Conservation (phyloP, 2,888 invertebrate species). For the Agrochola macilenta region DNA sequence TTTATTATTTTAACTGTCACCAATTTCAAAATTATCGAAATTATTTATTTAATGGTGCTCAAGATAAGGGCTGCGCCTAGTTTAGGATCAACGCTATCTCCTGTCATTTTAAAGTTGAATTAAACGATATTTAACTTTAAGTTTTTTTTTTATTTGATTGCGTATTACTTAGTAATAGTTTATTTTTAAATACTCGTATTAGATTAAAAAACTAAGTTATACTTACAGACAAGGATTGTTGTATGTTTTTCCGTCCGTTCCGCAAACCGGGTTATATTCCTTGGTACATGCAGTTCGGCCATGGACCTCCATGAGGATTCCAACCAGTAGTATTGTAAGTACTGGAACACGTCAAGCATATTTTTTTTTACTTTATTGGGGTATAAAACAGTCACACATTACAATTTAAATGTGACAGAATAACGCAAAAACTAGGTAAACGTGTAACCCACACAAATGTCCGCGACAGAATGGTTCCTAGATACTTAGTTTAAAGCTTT, state of each 20-base stretch:
- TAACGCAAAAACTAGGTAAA: no score
- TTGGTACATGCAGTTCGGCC: not conserved
- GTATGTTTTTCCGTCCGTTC: slow-evolving; percentile 19
- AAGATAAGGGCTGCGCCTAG: not conserved
- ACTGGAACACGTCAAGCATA: slow-evolving; percentile 7
- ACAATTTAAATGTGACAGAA: no score
- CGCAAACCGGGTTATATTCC: slow-evolving; percentile 29
- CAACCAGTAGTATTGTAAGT: slow-evolving; percentile 5
- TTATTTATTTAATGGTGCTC: not conserved
- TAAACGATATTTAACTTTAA: not conserved
- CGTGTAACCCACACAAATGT: no score
- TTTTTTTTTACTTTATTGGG: no score
- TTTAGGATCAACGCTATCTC: not conserved
- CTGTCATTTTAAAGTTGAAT: not conserved
- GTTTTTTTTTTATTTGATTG: not conserved
- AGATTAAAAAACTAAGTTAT: not conserved
- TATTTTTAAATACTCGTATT: not conserved
- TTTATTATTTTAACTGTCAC: no score
- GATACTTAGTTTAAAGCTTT: no score
- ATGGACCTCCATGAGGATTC: not conserved
- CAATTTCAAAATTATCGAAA: not conserved
- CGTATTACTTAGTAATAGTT: not conserved
- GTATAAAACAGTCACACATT: no score
- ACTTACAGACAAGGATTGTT: slow-evolving; percentile 24
- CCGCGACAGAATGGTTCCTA: no score